These are phyloP conservation scores for Lysandra bellargus DNA, from an alignment of 2,888 invertebrate genomes.

Conservation along the genomic window DNA sequence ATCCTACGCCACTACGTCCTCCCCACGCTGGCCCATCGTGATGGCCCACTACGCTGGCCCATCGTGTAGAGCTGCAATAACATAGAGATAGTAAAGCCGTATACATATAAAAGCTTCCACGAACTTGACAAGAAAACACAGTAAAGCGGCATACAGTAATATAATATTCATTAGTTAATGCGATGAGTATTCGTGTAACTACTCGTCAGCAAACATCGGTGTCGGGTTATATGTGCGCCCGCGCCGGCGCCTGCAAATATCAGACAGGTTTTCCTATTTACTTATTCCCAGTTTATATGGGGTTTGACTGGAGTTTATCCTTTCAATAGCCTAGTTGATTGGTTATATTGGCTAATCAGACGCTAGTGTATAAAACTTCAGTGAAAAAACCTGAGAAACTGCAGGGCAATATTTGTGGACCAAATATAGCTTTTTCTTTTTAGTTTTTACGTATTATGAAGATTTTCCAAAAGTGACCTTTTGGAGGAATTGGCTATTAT, in stretches of 20 bases:
- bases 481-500: no score
- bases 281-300: neutral
- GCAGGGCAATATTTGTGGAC: no score
- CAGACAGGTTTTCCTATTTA: conserved; percentile 36
- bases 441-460: no score
- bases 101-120: neutral
- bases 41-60: no score
- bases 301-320: neutral
- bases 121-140: neutral
- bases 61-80: neutral
- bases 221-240: neutral
- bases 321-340: neutral
- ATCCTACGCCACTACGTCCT: no score
- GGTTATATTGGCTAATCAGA: neutral
- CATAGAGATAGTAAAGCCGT: neutral
- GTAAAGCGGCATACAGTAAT: conserved; percentile 6
- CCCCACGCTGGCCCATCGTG: no score
- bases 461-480: no score
- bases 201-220: conserved; percentile 27
- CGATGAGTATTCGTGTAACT: conserved; percentile 9
- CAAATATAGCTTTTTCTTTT: no score
- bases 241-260: conserved; percentile 44
- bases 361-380: neutral
- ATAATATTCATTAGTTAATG: conserved; percentile 27
- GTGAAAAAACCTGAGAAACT: no score